Evolutionary conservation across 2,113 vertebrate species (phyloP).

Genomic region (zebrafish (Danio rerio)): DNA sequence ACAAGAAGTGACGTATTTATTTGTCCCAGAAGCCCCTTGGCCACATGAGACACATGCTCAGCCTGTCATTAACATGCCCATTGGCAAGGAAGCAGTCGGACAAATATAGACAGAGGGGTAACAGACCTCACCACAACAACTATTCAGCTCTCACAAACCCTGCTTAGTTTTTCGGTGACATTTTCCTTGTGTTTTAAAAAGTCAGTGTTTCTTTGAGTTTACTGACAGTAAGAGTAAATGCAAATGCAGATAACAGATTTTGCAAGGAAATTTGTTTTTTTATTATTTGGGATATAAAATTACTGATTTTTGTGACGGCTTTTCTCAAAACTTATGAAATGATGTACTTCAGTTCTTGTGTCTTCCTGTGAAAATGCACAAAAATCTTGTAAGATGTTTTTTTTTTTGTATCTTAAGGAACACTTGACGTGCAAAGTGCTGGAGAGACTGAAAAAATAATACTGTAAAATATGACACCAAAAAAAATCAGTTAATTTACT

Average conservation of each 20-base stretch:
- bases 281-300: too few relatives aligned
- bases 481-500: too few relatives aligned
- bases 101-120: slow-evolving; percentile 13
- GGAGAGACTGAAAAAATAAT: too few relatives aligned
- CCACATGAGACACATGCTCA: slow-evolving; percentile 21
- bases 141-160: neutral
- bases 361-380: too few relatives aligned
- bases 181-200: neutral
- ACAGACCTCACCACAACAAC: neutral
- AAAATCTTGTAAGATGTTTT: too few relatives aligned
- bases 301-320: too few relatives aligned
- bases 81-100: slow-evolving; percentile 7
- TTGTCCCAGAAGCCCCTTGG: slow-evolving; percentile 11
- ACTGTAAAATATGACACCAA: too few relatives aligned
- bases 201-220: neutral
- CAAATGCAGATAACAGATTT: neutral
- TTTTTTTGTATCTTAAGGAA: too few relatives aligned
- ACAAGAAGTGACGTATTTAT: slow-evolving; percentile 9
- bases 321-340: too few relatives aligned
- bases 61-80: slow-evolving; percentile 22
- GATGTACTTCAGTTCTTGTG: too few relatives aligned
- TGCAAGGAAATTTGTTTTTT: too few relatives aligned
- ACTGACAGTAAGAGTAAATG: neutral
- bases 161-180: neutral
- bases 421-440: too few relatives aligned